Conservation (phyloP, 2,888 invertebrate genomes). For the Tinea semifulvella region DNA sequence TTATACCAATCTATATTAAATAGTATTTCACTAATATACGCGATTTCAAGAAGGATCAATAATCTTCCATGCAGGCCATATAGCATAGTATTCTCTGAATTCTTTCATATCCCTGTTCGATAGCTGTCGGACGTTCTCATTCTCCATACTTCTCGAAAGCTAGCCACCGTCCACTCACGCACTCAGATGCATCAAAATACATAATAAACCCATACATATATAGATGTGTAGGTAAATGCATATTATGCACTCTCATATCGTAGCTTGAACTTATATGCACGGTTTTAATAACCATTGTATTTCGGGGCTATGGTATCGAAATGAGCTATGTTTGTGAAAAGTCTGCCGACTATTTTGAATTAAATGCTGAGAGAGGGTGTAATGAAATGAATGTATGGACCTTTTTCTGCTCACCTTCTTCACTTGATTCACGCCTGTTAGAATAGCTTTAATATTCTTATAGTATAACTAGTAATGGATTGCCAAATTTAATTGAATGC, state of each 20-base stretch:
- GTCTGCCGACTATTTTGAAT: slow-evolving; percentile 44
- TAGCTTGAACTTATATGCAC: slow-evolving; percentile 22
- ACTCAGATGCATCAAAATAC: not conserved
- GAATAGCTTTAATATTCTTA: too few relatives aligned
- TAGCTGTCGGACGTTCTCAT: slow-evolving; percentile 16
- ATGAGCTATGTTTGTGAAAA: slow-evolving; percentile 48
- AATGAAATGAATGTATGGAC: slow-evolving; percentile 9
- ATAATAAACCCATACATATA: not conserved
- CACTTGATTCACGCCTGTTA: not conserved
- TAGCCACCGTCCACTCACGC: slow-evolving; percentile 10
- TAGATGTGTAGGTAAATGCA: slow-evolving; percentile 1
- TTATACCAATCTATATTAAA: too few relatives aligned
- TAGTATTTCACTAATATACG: too few relatives aligned
- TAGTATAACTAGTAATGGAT: too few relatives aligned
- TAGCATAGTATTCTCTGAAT: too few relatives aligned
- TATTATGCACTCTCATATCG: slow-evolving; percentile 9
- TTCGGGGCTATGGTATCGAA: slow-evolving; percentile 56
- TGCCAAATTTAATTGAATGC: too few relatives aligned
- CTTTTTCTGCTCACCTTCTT: not conserved
- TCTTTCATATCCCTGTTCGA: slow-evolving; percentile 28
- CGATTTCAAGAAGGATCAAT: too few relatives aligned
- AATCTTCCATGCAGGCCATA: too few relatives aligned
- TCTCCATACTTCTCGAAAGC: slow-evolving; percentile 10
- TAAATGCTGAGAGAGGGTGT: slow-evolving; percentile 19
- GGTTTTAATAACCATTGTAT: slow-evolving; percentile 67